These are phyloP conservation scores for Crepidodera aurea DNA, from an alignment of 2,888 invertebrate genomes.

Conservation along the genomic window DNA sequence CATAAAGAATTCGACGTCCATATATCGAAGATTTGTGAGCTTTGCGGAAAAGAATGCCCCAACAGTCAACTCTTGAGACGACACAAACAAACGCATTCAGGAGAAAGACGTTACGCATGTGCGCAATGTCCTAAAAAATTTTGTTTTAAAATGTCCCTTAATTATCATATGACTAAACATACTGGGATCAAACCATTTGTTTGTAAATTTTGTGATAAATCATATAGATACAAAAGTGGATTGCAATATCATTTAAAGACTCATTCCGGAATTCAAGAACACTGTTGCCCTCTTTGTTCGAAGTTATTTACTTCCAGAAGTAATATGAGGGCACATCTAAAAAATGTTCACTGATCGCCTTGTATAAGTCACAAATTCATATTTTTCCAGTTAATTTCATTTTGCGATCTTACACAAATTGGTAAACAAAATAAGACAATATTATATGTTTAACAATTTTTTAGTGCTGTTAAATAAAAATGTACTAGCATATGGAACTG, in stretches of 20 bases:
- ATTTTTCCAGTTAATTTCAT: too few relatives aligned
- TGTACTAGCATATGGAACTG: too few relatives aligned
- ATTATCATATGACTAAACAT: slow-evolving; percentile 45
- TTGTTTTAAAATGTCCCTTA: slow-evolving; percentile 51
- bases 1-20: slow-evolving; percentile 41
- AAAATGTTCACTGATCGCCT: too few relatives aligned
- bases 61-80: slow-evolving; percentile 43
- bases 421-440: too few relatives aligned
- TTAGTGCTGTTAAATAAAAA: too few relatives aligned
- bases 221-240: slow-evolving; percentile 60
- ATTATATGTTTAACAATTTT: too few relatives aligned
- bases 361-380: too few relatives aligned
- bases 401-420: too few relatives aligned
- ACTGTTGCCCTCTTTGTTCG: slow-evolving; percentile 64
- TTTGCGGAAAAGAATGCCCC: slow-evolving; percentile 9
- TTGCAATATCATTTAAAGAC: slow-evolving; percentile 63
- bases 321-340: slow-evolving; percentile 6
- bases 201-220: slow-evolving; percentile 39
- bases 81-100: slow-evolving; percentile 53
- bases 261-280: slow-evolving; percentile 65
- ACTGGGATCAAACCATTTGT: slow-evolving; percentile 50
- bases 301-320: slow-evolving; percentile 62
- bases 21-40: slow-evolving; percentile 9
- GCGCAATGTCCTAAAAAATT: slow-evolving; percentile 50
- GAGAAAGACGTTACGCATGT: slow-evolving; percentile 50